Conservation (phyloP, 2,797 vertebrate species). For the Eulemur coronatus region DNA sequence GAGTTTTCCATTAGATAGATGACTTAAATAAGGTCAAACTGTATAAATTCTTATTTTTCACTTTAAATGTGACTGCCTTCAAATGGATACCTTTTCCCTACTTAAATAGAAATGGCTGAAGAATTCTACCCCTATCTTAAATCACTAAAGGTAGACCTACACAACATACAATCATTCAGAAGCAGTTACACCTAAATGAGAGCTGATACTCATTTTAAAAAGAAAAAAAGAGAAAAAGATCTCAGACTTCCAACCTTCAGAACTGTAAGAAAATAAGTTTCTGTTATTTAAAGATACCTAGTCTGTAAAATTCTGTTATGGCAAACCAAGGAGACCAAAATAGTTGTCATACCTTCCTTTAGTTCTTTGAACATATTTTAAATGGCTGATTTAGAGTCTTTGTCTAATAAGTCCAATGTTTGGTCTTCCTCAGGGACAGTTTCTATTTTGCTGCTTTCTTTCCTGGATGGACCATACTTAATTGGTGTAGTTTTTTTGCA, state of each 20-base stretch:
- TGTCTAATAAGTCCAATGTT: neutral
- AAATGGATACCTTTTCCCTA: neutral
- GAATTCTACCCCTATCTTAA: neutral
- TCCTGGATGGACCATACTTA: neutral
- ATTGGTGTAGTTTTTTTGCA: neutral
- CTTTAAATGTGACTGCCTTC: neutral
- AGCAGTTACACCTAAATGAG: conserved; percentile 1
- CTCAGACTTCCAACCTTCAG: neutral
- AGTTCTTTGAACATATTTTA: neutral
- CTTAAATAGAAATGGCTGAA: neutral
- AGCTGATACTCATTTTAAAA: neutral
- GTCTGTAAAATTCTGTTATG: neutral
- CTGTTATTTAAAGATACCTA: neutral
- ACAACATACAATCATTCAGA: neutral
- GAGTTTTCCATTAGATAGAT: neutral
- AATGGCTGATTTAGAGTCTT: neutral
- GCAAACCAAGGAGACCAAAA: neutral
- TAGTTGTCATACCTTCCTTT: neutral
- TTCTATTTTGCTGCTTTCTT: neutral
- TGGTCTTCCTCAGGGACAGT: neutral
- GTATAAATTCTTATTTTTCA: neutral
- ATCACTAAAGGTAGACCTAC: neutral
- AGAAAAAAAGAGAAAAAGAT: neutral
- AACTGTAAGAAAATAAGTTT: neutral
- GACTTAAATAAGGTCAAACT: conserved; percentile 24